Evolutionary conservation across 30 jellyfish, hydroid and myxozoan species (phyloP).

Genomic region (Clytia hemisphaerica): DNA sequence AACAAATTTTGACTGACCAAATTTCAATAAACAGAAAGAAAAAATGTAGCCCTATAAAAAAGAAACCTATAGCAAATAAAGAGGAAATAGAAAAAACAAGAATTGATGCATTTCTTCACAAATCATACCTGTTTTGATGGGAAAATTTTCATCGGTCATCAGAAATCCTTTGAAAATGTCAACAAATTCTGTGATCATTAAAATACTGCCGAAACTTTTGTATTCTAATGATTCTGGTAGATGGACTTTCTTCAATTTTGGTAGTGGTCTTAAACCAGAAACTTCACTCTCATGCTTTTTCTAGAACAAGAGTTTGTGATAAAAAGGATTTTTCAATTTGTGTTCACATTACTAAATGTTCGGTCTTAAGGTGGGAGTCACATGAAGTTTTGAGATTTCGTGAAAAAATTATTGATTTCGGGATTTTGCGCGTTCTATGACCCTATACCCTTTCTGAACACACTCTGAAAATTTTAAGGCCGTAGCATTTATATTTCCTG

Average conservation of each 20-base stretch:
- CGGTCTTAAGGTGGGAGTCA: too few species aligned
- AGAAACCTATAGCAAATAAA: too few species aligned
- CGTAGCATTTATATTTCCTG: too few species aligned
- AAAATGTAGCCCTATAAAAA: too few species aligned
- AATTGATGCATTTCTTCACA: background rate
- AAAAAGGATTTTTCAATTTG: background rate
- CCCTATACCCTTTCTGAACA: too few species aligned
- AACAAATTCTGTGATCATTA: conserved; percentile 58
- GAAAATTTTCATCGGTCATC: conserved; percentile 50
- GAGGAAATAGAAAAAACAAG: background rate
- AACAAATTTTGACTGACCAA: too few species aligned
- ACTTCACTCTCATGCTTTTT: conserved; percentile 55
- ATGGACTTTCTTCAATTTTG: conserved; percentile 41
- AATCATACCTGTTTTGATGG: conserved; percentile 48
- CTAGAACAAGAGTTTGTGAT: background rate
- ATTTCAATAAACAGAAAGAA: too few species aligned
- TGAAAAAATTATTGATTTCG: too few species aligned
- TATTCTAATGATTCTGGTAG: conserved; percentile 50
- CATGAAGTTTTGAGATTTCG: too few species aligned
- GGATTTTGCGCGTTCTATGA: too few species aligned
- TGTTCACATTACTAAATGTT: too few species aligned
- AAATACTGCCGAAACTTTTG: conserved; percentile 62
- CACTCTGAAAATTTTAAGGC: too few species aligned
- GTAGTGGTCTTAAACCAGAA: conserved; percentile 41
- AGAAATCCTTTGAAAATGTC: conserved; percentile 50